Evolutionary conservation across 1,140 invertebrate species (phyloP), one percentile per base, ranked within the genome.

Genomic region (Drosophila sturtevanti): DNA sequence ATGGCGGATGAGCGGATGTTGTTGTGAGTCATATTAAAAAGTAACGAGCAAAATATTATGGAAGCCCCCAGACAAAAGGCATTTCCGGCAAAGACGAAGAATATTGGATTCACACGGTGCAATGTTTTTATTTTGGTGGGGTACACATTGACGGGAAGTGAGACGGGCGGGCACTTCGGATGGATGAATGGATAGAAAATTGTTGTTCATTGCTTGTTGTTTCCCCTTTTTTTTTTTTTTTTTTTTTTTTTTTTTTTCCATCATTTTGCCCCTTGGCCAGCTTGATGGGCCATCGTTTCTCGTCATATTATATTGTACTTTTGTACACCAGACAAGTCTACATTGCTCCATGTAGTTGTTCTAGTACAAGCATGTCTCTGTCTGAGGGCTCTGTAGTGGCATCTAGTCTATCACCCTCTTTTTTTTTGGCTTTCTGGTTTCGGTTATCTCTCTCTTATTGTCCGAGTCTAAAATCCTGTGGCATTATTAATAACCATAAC

Each of bases 41-140:
- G 82, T 87, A 87, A 87, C 82, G 82, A 87, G 82, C 66, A 87
- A 87, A 87, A 87, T 87, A 87, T 87, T 87, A 87, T 87, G 82
- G 82, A 82, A 76, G 54, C 54, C 54, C 41, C 84, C 82, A 87
- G 82, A 87, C 82, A 87, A 87, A 75, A 82, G 82, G 82, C 82
- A 82, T 87, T 82, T 87, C 82, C 82, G 82, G 82, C 58, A 72
- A 67, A 18, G 66, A 61, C 71, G 68, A 58, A 14, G 18, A 70
- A 85, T 86, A 86, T 86, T 87, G 82, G 79, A 86, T 86, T 86
- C 82, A 86, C 81, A 86, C 81, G 81, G 78, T 81, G 61, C 75
- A 68, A 61, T 82, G 72, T 79, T 74, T 68, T 69, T 35, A 55
- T 14, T 59, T 68, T 52, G 58, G 65, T 69, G 64, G 63, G 63